Evolutionary conservation across 2,113 vertebrate species (phyloP).

Genomic region (Phycodurus eques): DNA sequence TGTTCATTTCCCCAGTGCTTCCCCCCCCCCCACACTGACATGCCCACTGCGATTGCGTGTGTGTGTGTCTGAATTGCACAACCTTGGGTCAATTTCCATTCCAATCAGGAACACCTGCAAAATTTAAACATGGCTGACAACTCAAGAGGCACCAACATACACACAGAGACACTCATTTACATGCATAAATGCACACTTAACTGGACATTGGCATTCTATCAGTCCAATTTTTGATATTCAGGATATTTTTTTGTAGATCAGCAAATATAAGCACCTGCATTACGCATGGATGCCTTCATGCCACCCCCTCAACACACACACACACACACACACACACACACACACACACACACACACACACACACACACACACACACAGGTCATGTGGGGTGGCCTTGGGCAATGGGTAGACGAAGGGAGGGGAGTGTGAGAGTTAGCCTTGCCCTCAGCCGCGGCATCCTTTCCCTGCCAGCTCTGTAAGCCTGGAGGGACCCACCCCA

Average conservation of each 20-base stretch:
- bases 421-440: constrained; percentile 56
- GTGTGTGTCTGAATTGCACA: constrained; percentile 25
- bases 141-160: constrained; percentile 28
- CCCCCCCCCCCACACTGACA: background rate
- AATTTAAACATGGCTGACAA: constrained; percentile 46
- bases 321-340: constrained; percentile 5
- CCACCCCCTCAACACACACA: constrained; percentile 2
- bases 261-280: constrained; percentile 31
- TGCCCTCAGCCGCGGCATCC: constrained; percentile 69
- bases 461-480: constrained; percentile 62
- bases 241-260: too few relatives aligned
- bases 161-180: background rate
- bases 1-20: background rate
- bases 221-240: constrained; percentile 4
- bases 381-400: constrained; percentile 65
- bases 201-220: constrained; percentile 17
- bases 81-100: constrained; percentile 67
- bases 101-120: constrained; percentile 62
- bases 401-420: constrained; percentile 40
- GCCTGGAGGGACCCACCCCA: constrained; percentile 56
- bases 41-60: constrained; percentile 22
- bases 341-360: constrained; percentile 7
- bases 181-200: constrained; percentile 14
- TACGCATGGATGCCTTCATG: constrained; percentile 15
- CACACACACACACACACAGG: constrained; percentile 19